Evolutionary conservation across 2,888 invertebrate genomes (phyloP), one percentile per base, ranked within the genome.

Genomic region (Pollenia griseotomentosa): DNA sequence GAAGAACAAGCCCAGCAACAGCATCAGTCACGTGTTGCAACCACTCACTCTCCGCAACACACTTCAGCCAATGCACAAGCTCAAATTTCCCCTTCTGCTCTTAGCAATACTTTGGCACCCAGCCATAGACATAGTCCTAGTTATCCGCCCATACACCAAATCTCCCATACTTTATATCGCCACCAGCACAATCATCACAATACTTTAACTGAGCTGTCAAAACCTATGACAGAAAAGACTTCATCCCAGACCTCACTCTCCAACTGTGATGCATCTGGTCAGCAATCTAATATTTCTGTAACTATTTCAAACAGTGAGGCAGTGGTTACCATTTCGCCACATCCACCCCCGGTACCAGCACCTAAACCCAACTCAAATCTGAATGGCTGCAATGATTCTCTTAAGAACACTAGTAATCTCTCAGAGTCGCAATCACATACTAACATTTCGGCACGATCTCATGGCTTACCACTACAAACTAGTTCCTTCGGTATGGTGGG

Each of bases 41-140:
- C 16, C 6, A n/a, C 66, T 9, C 73, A 79, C 19, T 78, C 80
- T 10, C 83, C 81, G 8, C 87, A 85, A 48, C 85, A 83, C 10
- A 81, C 75, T 55, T 66, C 83, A 40, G 42, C 57, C 23, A 77
- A 44, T 59, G 55, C 77, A 10, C 51, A 42, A 9, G 14, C 48
- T 33, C 63, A 65, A 12, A 42, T 66, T 70, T 88, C 61, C 23
- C 40, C 77, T 16, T 42, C 23, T 16, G 66, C 68, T 16, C 53
- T 83, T 53, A 46, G 44, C 66, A 23, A 55, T 51, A 12, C 46
- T 12, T 55, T 88, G 40, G 46, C 59, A 48, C 89, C 91, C 19
- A 92, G 90, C 74, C 92, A 92, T 88, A 90, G 93, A 0, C 93
- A 92, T 86, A 93, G 93, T 89, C 92, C 92, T 85, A 93, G 93